phyloP scores from a whole-genome alignment of 2,797 vertebrate genomes.

The Siniperca obscura region DNA sequence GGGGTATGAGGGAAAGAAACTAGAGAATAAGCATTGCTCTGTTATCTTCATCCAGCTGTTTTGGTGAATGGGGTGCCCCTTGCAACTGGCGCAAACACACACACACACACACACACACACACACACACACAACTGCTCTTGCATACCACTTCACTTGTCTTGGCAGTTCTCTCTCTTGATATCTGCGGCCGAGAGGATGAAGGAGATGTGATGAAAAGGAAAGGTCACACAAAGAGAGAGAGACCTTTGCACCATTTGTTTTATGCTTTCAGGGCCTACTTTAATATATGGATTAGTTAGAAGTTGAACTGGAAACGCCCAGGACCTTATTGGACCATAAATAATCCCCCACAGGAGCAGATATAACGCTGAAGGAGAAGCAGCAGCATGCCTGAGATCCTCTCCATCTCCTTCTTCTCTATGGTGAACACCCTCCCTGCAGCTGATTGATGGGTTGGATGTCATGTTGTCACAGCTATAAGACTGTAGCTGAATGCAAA shows the following conservation, averaged over 20 bases:
- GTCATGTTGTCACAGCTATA: conserved; percentile 42
- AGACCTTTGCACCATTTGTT: conserved; percentile 60
- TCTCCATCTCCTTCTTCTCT: conserved; percentile 59
- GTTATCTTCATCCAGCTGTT: conserved; percentile 76
- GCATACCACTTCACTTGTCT: conserved; percentile 43
- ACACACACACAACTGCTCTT: conserved; percentile 16
- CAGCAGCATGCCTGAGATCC: conserved; percentile 53
- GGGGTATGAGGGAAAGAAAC: conserved; percentile 1
- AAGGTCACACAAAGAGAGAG: conserved; percentile 57
- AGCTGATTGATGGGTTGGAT: conserved; percentile 62
- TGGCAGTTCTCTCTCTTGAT: conserved; percentile 22
- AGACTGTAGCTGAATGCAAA: conserved; percentile 47
- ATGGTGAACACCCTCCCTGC: conserved; percentile 40
- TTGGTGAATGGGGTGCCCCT: conserved; percentile 40
- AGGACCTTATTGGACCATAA: conserved; percentile 78
- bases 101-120: conserved; percentile 19
- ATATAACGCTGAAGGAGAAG: conserved; percentile 61
- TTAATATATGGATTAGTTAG: conserved; percentile 78
- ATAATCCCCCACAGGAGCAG: conserved; percentile 73
- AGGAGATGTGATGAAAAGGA: conserved; percentile 48
- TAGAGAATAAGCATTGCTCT: conserved; percentile 57
- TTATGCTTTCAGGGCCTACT: conserved; percentile 66
- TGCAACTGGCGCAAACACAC: conserved; percentile 41
- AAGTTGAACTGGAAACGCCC: conserved; percentile 72
- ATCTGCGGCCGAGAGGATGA: conserved; percentile 40